These are phyloP conservation scores for Coregonus clupeaformis DNA, from an alignment of 2,113 vertebrate genomes.

Conservation along the genomic window DNA sequence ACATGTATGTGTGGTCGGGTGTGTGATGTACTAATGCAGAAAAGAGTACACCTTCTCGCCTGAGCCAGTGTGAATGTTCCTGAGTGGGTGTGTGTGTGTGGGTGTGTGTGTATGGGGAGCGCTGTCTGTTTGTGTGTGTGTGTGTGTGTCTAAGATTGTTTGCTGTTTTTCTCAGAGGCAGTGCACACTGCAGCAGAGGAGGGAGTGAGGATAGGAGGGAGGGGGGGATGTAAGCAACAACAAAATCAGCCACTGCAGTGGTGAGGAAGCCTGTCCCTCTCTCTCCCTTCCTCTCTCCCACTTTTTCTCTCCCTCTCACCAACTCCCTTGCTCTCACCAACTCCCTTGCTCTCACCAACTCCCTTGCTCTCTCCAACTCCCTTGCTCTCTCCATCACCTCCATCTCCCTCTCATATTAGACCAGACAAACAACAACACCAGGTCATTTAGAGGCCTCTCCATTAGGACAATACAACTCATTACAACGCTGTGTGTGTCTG, in stretches of 20 bases:
- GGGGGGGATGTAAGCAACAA: slow-evolving; percentile 48
- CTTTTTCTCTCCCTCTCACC: no score
- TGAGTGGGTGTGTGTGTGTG: not conserved
- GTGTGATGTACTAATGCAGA: slow-evolving; percentile 10
- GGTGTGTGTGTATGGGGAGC: slow-evolving; percentile 15
- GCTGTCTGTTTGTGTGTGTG: slow-evolving; percentile 36
- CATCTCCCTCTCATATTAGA: not conserved
- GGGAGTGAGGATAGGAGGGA: slow-evolving; percentile 10
- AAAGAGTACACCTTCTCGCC: no score
- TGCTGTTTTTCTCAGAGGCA: slow-evolving; percentile 53
- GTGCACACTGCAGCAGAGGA: slow-evolving; percentile 56
- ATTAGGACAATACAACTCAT: not conserved
- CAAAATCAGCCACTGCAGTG: slow-evolving; percentile 65
- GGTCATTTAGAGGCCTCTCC: not conserved
- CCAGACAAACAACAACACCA: not conserved
- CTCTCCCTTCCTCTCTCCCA: slow-evolving; percentile 10
- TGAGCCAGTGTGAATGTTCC: no score
- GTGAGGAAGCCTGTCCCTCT: slow-evolving; percentile 25
- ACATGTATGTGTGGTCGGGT: not conserved
- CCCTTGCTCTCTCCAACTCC: not conserved
- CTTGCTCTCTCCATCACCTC: slow-evolving; percentile 7
- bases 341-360: slow-evolving; percentile 5
- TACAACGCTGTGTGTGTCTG: slow-evolving; percentile 20
- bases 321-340: slow-evolving; percentile 1
- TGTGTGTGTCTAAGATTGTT: slow-evolving; percentile 37